Evolutionary conservation across 2,888 invertebrate genomes (phyloP).

Genomic region (Agriopis marginaria): DNA sequence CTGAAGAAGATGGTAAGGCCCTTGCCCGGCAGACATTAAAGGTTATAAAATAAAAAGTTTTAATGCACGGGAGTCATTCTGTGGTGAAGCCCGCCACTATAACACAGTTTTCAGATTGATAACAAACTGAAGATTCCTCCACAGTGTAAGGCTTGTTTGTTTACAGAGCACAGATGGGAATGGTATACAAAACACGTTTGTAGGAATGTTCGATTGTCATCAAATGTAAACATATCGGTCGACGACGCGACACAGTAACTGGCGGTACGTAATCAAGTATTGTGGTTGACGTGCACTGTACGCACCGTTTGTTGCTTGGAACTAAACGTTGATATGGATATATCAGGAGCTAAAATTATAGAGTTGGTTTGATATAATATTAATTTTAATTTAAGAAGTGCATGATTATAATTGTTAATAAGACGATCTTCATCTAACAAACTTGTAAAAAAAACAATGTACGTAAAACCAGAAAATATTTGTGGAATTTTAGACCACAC

Average conservation of each 20-base stretch:
- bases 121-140: constrained; percentile 6
- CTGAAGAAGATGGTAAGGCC: neutral
- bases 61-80: too few relatives aligned
- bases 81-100: neutral
- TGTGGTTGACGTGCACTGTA: constrained; percentile 11
- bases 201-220: constrained; percentile 44
- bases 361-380: too few relatives aligned
- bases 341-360: neutral
- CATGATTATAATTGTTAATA: too few relatives aligned
- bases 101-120: neutral
- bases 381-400: too few relatives aligned
- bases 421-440: too few relatives aligned
- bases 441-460: too few relatives aligned
- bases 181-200: constrained; percentile 30
- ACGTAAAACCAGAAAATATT: too few relatives aligned
- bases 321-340: neutral
- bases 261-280: constrained; percentile 17
- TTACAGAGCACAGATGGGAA: constrained; percentile 34
- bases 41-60: too few relatives aligned
- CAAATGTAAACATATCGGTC: constrained; percentile 37
- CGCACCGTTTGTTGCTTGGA: neutral
- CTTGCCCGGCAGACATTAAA: neutral
- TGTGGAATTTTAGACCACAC: too few relatives aligned
- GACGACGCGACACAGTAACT: constrained; percentile 19
- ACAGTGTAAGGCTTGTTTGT: constrained; percentile 37